Base-by-base conservation (phyloP, 2,113 vertebrate genomes). In the Aegotheles bennettii region DNA sequence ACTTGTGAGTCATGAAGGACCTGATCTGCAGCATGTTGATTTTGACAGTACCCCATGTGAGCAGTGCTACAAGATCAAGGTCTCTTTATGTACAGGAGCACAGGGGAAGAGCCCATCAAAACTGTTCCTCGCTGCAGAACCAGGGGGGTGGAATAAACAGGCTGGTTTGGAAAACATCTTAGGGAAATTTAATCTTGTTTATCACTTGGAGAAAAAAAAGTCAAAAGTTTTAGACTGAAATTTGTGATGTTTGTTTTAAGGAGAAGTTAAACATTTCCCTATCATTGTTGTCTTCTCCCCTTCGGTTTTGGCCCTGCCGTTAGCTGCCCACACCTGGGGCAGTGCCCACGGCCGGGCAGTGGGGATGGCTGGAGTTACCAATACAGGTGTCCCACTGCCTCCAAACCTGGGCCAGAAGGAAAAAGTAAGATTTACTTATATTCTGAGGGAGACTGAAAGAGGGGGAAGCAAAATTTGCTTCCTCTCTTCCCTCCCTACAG, bases 1-100 rank as follows among this genome's bases (percentile, higher is more conserved):
- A 21, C 14, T 53, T 2, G 0, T 33, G 67, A 70, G 51, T 78
- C 0, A 0, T 83, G 13, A 31, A 47, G 38, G 36, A 84, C 24
- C 43, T 71, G 38, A 60, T 65, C 11, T 84, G n/a, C 23, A 33
- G n/a, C 28, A 5, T 18, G 31, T 42, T 59, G 74, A 14, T 89
- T 91, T 61, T 76, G 80, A 77, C 17, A 33, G 24, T 17, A 11
- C 21, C 13, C 15, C 5, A 2, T 15, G 42, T 63, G 40, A 89
- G 43, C 56, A 47, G 26, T 10, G 33, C 71, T 77, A 51, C 50
- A 42, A 36, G 77, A 61, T 89, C 47, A 70, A 70, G 47, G 23
- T 68, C 16, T 42, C 11, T 56, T 13, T 63, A 11, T 21, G 33
- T 36, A 11, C 31, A 29, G 53, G 50, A 80, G 10, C 7, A 48